A percentile compares a stretch with the other conserved stretches of the same genome.
Conservation (phyloP, 2,797 vertebrate genomes). For the Danio kyathit region DNA sequence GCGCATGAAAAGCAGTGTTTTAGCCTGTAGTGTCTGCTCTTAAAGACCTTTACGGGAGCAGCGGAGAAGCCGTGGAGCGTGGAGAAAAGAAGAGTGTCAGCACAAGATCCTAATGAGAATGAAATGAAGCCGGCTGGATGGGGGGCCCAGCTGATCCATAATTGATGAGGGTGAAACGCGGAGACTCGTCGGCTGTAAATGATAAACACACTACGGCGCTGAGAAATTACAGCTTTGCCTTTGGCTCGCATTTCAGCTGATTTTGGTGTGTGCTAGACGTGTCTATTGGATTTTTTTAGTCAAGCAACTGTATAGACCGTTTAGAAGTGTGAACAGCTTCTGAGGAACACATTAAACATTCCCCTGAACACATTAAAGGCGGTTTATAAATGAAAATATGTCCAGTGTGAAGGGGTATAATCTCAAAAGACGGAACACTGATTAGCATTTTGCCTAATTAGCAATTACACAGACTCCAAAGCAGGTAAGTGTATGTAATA, state of each 20-base stretch:
- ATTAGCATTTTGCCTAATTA: conserved; percentile 38
- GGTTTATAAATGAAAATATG: conserved; percentile 28
- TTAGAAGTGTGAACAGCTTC: background rate
- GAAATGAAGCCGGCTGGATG: conserved; percentile 77
- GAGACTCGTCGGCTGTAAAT: conserved; percentile 49
- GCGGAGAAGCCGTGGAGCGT: conserved; percentile 58
- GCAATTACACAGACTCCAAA: conserved; percentile 45
- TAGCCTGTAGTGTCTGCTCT: background rate
- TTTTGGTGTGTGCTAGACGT: background rate
- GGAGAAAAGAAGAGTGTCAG: conserved; percentile 71
- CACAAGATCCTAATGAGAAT: conserved; percentile 74
- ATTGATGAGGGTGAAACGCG: conserved; percentile 70
- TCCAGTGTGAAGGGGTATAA: conserved; percentile 2
- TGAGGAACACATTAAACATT: conserved; percentile 14
- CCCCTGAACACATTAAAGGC: background rate
- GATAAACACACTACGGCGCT: conserved; percentile 28
- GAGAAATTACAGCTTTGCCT: conserved; percentile 22
- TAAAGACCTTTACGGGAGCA: conserved; percentile 63
- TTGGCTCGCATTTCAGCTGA: conserved; percentile 25
- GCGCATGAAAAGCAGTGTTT: too few relatives aligned
- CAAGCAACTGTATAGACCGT: background rate
- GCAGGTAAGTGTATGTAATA: conserved; percentile 44
- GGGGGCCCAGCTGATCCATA: conserved; percentile 76
- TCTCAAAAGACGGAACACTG: conserved; percentile 18
- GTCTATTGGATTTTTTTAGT: conserved; percentile 39